Evolutionary conservation across 2,797 vertebrate genomes (phyloP), one percentile per base, ranked within the genome.

Genomic region (Argentina silus): DNA sequence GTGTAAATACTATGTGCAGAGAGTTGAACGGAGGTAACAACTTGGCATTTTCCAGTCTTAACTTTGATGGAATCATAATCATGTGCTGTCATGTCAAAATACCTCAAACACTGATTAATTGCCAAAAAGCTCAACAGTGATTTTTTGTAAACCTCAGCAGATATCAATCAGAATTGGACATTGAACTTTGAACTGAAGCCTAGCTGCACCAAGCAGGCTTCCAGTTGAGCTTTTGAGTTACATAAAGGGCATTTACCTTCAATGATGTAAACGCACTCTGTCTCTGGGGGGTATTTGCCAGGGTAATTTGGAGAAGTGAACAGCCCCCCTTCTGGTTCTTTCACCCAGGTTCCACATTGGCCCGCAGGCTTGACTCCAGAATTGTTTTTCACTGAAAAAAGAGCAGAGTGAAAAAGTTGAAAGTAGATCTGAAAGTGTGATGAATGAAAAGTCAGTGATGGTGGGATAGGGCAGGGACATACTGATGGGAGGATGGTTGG

Each of bases 281-380:
- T 95, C 91, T 97, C 95, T 76, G 98, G 97, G 85, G 97, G 96
- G 85, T 99, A 99, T 92, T 98, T 99, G 96, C 95, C 97, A 80
- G 98, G 98, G 79, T 97, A 98, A 89, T 98, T 98, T 89, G 98
- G 97, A 89, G 98, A 99, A 59, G 97, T 99, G 85, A 99, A 99
- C 85, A 96, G 88, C 53, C 98, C 98, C 91, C 98, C 98, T 82
- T 99, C 95, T 83, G 96, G 81, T 92, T 98, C 95, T 85, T 99
- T 99, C 85, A 97, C 96, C 98, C 97, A 99, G 67, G 95, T 94
- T 90, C 98, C 98, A 91, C 98, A 99, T 91, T 98, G 96, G 83
- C 96, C 94, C 78, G 95, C 94, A 83, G 96, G 97, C 92, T 98
- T 97, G 70, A 96, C 96, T 91, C 97, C 97, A 80, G 97, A 96